Percentiles rank a stretch among this genome's conserved stretches.
Evolutionary conservation across 2,888 invertebrate species (phyloP).

Genomic region (Apotomis betuletana): DNA sequence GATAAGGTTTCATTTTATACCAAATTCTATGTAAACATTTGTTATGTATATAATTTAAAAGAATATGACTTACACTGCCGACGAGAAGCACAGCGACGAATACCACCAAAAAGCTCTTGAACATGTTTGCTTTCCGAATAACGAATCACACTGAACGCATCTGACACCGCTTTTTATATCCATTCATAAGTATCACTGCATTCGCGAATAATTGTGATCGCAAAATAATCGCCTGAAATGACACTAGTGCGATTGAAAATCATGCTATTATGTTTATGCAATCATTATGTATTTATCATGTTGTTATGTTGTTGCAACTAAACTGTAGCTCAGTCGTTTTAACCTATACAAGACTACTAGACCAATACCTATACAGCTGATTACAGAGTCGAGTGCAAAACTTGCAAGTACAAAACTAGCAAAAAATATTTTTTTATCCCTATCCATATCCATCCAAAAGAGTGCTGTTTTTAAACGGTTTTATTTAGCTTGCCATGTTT

Average conservation of each 20-base stretch:
- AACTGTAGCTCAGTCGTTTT: background rate
- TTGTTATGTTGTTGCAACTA: constrained; percentile 1
- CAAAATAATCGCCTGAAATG: constrained; percentile 32
- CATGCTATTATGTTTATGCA: constrained; percentile 2
- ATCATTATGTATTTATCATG: constrained; percentile 11
- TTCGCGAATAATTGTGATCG: constrained; percentile 24
- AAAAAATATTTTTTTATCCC: too few relatives aligned
- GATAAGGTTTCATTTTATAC: too few relatives aligned
- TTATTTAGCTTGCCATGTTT: too few relatives aligned
- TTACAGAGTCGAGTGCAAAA: too few relatives aligned
- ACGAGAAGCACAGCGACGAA: constrained; percentile 31
- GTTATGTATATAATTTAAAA: background rate
- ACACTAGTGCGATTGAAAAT: constrained; percentile 30
- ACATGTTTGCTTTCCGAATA: constrained; percentile 13
- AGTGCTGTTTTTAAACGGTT: too few relatives aligned
- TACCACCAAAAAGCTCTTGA: constrained; percentile 28
- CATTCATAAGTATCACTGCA: background rate
- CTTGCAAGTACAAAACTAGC: too few relatives aligned
- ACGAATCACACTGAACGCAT: background rate
- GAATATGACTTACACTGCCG: constrained; percentile 18
- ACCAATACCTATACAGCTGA: too few relatives aligned
- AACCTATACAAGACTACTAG: too few relatives aligned
- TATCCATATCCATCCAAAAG: too few relatives aligned
- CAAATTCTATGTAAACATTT: too few relatives aligned
- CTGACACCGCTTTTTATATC: constrained; percentile 15